Percentiles rank a stretch among this genome's conserved stretches.
These are phyloP conservation scores for Beaufortia kweichowensis DNA, from an alignment of 2,113 vertebrate species.

Conservation along the genomic window DNA sequence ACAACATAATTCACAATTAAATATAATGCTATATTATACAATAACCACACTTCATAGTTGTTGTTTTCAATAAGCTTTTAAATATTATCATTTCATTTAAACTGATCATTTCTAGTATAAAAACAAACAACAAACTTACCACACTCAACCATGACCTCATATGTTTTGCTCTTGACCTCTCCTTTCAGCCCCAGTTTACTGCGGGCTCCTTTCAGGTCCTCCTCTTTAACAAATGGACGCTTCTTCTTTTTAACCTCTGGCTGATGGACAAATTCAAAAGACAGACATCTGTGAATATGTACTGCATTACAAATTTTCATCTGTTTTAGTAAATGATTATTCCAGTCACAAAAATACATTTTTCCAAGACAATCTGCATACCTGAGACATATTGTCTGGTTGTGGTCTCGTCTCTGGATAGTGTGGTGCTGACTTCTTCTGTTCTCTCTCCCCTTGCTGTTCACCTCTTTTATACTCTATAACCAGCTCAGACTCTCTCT, in stretches of 20 bases:
- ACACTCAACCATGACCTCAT: slow-evolving; percentile 93
- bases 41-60: too few relatives aligned
- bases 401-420: slow-evolving; percentile 11
- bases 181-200: slow-evolving; percentile 85
- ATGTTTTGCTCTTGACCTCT: slow-evolving; percentile 94
- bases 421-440: slow-evolving; percentile 12
- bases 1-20: not conserved
- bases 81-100: too few relatives aligned
- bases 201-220: slow-evolving; percentile 95
- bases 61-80: too few relatives aligned
- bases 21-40: not conserved
- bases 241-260: slow-evolving; percentile 89
- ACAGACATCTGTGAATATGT: not conserved
- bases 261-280: slow-evolving; percentile 54
- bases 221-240: slow-evolving; percentile 89
- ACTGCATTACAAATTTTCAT: not conserved
- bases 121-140: too few relatives aligned
- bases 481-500: slow-evolving; percentile 39
- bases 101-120: too few relatives aligned
- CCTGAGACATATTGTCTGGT: slow-evolving; percentile 84
- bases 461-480: too few relatives aligned
- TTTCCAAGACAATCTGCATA: too few relatives aligned
- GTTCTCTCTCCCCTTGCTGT: too few relatives aligned
- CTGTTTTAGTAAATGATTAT: not conserved
- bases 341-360: not conserved